phyloP scores from a whole-genome alignment of 2,113 vertebrate genomes.

The Elgaria multicarinata region DNA sequence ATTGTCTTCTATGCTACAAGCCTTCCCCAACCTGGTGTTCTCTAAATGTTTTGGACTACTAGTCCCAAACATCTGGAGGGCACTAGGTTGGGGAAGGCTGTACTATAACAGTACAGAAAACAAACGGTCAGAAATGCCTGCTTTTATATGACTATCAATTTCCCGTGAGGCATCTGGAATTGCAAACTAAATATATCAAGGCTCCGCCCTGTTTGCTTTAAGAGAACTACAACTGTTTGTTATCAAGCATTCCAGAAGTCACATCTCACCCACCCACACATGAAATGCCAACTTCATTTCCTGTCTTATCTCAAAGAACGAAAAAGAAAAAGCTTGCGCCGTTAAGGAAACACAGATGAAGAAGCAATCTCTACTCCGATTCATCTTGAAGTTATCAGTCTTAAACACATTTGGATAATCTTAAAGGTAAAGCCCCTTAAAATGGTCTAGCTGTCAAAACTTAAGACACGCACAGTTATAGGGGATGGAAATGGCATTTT shows the following conservation, averaged over 20 bases:
- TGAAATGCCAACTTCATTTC: constrained; percentile 29
- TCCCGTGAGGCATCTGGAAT: background rate
- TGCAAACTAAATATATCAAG: background rate
- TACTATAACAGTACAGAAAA: constrained; percentile 19
- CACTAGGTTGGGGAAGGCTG: too few relatives aligned
- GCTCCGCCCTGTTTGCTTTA: background rate
- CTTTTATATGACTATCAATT: background rate
- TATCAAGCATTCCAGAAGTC: constrained; percentile 31
- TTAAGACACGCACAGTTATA: background rate
- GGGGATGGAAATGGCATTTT: background rate
- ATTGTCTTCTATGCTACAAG: constrained; percentile 1
- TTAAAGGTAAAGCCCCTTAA: background rate
- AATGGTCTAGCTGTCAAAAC: background rate
- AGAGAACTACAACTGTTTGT: background rate
- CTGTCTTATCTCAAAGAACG: constrained; percentile 9
- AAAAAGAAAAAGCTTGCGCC: constrained; percentile 25
- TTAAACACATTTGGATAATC: background rate
- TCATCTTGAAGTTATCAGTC: background rate
- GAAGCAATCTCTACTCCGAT: too few relatives aligned
- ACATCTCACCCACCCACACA: background rate
- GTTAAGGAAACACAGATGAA: background rate
- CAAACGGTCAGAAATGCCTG: constrained; percentile 5
- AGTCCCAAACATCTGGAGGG: too few relatives aligned
- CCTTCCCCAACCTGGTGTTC: too few relatives aligned
- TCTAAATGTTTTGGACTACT: too few relatives aligned